Evolutionary conservation across 2,797 vertebrate genomes (phyloP).

Genomic region (Acestrorhynchus altus): DNA sequence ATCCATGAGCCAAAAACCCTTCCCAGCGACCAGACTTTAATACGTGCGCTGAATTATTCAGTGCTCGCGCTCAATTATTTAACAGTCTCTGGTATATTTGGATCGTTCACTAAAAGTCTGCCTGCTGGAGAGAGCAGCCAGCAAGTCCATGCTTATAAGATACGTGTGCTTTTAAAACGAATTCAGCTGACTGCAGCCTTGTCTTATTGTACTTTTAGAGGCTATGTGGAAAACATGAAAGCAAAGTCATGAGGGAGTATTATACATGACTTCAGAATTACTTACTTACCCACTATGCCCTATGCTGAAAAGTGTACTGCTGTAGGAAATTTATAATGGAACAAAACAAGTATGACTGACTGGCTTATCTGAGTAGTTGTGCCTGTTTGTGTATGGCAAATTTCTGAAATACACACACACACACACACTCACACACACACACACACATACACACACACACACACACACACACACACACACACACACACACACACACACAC

Average conservation of each 20-base stretch:
- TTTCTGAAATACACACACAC: too few species aligned
- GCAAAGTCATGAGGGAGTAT: background rate
- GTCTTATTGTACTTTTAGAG: background rate
- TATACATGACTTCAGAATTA: background rate
- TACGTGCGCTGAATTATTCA: constrained; percentile 67
- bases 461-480: too few species aligned
- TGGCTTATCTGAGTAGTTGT: too few species aligned
- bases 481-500: too few species aligned
- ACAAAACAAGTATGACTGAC: too few species aligned
- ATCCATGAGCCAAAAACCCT: constrained; percentile 58
- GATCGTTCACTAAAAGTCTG: constrained; percentile 60
- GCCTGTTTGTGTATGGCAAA: too few species aligned
- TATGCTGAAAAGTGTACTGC: background rate
- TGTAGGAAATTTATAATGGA: background rate
- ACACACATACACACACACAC: too few species aligned
- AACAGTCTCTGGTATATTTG: constrained; percentile 65
- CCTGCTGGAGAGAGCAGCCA: constrained; percentile 32
- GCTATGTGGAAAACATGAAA: background rate
- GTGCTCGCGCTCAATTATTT: constrained; percentile 64
- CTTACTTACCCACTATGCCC: background rate
- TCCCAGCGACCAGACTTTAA: constrained; percentile 64
- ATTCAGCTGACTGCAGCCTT: constrained; percentile 9
- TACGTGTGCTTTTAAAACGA: background rate
- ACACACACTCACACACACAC: too few species aligned
- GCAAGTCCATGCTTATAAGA: constrained; percentile 30